phyloP scores from a whole-genome alignment of 2,797 vertebrate species.

The Sebastes nivosus region DNA sequence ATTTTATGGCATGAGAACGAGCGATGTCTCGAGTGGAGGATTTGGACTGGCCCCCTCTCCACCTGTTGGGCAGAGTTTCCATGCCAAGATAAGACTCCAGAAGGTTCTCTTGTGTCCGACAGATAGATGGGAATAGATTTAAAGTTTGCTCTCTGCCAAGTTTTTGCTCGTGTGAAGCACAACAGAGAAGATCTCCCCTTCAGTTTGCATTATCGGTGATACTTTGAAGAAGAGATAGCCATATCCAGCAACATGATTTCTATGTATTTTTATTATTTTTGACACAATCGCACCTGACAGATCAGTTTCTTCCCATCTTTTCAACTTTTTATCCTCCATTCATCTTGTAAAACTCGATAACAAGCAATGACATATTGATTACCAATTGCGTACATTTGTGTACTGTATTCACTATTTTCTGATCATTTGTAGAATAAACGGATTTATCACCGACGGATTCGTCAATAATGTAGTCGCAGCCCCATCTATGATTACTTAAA shows the following conservation, averaged over 20 bases:
- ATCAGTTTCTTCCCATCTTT: neutral
- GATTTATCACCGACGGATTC: neutral
- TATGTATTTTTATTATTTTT: neutral
- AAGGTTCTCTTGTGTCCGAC: conserved; percentile 37
- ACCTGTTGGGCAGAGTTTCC: conserved; percentile 70
- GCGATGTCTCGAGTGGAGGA: conserved; percentile 68
- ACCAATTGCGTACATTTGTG: neutral
- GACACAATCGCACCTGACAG: neutral
- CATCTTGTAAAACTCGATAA: neutral
- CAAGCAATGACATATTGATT: neutral
- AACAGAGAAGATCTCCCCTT: conserved; percentile 16
- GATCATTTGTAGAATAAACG: neutral
- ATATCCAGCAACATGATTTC: neutral
- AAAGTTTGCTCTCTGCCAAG: conserved; percentile 33
- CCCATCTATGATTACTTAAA: neutral
- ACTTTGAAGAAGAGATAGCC: neutral
- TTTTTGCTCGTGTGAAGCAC: conserved; percentile 19
- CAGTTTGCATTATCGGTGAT: neutral
- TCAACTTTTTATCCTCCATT: neutral
- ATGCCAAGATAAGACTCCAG: conserved; percentile 68
- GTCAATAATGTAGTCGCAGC: neutral
- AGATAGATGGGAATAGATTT: conserved; percentile 53
- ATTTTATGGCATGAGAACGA: conserved; percentile 80
- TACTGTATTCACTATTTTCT: neutral
- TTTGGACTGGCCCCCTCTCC: conserved; percentile 69